These are phyloP conservation scores for Aphelocoma coerulescens DNA, from an alignment of 2,113 vertebrate genomes.

Conservation along the genomic window DNA sequence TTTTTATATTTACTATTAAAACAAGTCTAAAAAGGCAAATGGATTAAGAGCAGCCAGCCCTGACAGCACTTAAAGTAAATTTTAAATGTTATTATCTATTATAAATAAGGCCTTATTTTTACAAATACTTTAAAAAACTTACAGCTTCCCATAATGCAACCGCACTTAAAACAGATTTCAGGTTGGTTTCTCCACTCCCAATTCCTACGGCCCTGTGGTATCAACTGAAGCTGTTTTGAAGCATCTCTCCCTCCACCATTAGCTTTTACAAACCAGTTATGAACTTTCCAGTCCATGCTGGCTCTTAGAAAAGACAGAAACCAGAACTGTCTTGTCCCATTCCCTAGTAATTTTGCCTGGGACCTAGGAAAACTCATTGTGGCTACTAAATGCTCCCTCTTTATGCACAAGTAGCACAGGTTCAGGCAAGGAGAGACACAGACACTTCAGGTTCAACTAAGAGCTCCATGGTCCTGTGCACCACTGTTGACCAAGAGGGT, in stretches of 20 bases:
- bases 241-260: neutral
- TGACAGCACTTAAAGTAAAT: neutral
- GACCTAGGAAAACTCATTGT: neutral
- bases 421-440: neutral
- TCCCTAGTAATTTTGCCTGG: neutral
- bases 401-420: neutral
- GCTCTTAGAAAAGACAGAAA: neutral
- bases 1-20: neutral
- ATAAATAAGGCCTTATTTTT: neutral
- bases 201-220: neutral
- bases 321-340: neutral
- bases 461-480: accelerated
- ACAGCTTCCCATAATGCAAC: neutral
- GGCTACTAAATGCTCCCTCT: neutral
- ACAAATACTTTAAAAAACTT: neutral
- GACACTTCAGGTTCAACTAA: neutral
- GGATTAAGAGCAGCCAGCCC: neutral
- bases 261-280: neutral
- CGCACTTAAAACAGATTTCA: neutral
- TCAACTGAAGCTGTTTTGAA: neutral
- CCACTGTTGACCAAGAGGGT: neutral
- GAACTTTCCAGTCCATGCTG: neutral
- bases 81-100: neutral
- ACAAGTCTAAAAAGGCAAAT: neutral
- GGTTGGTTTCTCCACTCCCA: neutral